Evolutionary conservation across 2,797 vertebrate species (phyloP).

Genomic region (Gymnocypris eckloni): DNA sequence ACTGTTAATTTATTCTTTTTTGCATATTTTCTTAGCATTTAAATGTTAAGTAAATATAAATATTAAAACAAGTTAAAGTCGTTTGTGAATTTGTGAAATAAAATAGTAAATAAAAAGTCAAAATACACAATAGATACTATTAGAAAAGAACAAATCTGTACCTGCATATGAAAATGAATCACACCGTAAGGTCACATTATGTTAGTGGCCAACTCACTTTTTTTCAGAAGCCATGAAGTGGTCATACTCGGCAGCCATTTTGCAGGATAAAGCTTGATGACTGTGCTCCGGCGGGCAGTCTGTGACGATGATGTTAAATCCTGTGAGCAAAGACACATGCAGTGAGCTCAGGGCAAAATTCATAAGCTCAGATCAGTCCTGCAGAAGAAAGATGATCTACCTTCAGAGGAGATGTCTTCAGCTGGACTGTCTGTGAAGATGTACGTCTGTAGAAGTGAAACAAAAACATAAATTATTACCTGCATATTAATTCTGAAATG

Average conservation of each 20-base stretch:
- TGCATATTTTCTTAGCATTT: too few relatives aligned
- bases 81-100: background rate
- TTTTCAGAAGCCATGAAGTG: slow-evolving; percentile 84
- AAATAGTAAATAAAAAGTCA: background rate
- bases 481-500: slow-evolving; percentile 6
- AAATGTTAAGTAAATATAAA: too few relatives aligned
- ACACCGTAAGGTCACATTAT: background rate
- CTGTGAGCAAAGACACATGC: slow-evolving; percentile 66
- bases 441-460: slow-evolving; percentile 79
- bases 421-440: slow-evolving; percentile 87
- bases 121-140: background rate
- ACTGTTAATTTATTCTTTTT: too few relatives aligned
- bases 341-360: background rate
- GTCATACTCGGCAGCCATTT: slow-evolving; percentile 90
- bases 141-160: background rate
- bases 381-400: slow-evolving; percentile 57
- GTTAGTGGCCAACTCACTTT: slow-evolving; percentile 75
- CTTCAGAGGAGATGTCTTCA: slow-evolving; percentile 68
- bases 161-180: background rate
- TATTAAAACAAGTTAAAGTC: too few relatives aligned
- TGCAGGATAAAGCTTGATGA: slow-evolving; percentile 90
- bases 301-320: slow-evolving; percentile 81
- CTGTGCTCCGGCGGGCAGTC: slow-evolving; percentile 87
- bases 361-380: slow-evolving; percentile 3
- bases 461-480: slow-evolving; percentile 18